Percentiles rank a stretch among this genome's conserved stretches.
Evolutionary conservation across 92 coral and sea anemone genomes (phyloP).

Genomic region (Metridium senile): DNA sequence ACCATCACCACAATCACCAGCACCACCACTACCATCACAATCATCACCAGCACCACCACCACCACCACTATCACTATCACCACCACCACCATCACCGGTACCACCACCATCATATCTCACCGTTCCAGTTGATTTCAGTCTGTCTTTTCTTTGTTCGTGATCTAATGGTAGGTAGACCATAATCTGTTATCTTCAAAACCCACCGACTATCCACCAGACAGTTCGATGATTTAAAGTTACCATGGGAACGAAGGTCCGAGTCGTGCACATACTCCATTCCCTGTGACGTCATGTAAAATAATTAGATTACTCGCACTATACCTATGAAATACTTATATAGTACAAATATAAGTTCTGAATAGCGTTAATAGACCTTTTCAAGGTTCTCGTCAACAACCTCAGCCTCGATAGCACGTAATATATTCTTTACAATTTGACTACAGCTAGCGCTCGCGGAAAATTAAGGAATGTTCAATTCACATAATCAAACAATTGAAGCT

Average conservation of each 20-base stretch:
- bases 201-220: conserved; percentile 77
- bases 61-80: neutral
- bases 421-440: too few species aligned
- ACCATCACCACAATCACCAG: neutral
- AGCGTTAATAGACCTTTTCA: too few species aligned
- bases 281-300: conserved; percentile 14
- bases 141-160: conserved; percentile 47
- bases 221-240: conserved; percentile 77
- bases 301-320: too few species aligned
- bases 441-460: too few species aligned
- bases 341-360: too few species aligned
- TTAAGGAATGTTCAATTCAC: too few species aligned
- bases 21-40: neutral
- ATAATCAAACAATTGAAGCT: too few species aligned
- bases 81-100: neutral
- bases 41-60: conserved; percentile 7
- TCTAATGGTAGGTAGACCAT: conserved; percentile 70
- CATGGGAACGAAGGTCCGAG: conserved; percentile 74
- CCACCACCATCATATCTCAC: conserved; percentile 17
- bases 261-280: conserved; percentile 77
- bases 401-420: too few species aligned
- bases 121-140: conserved; percentile 39
- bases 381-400: too few species aligned
- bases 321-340: too few species aligned
- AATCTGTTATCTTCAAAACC: conserved; percentile 80